Evolutionary conservation across 2,113 vertebrate genomes (phyloP).

Genomic region (Malurus elegans): DNA sequence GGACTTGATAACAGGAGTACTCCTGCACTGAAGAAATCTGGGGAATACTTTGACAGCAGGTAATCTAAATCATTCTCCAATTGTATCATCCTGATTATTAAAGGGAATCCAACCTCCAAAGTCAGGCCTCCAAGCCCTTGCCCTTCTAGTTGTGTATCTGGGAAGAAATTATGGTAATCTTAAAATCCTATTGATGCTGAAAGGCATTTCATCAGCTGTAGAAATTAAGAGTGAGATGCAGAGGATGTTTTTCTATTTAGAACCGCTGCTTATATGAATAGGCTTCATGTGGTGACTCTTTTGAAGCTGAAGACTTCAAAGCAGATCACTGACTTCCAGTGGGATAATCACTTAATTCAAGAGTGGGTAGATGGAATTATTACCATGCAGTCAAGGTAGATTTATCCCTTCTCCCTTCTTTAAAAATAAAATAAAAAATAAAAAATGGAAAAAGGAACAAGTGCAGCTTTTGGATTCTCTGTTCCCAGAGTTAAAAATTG

Average conservation of each 20-base stretch:
- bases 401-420: not conserved
- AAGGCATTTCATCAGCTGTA: conserved; percentile 65
- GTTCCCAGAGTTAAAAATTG: not conserved
- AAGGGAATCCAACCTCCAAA: conserved; percentile 27
- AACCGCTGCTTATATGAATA: conserved; percentile 65
- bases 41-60: conserved; percentile 28
- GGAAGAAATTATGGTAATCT: conserved; percentile 70
- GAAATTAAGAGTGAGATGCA: conserved; percentile 67
- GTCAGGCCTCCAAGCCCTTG: conserved; percentile 34
- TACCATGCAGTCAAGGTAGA: conserved; percentile 56
- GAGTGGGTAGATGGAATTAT: conserved; percentile 67
- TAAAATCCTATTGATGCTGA: conserved; percentile 71
- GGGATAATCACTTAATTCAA: conserved; percentile 70
- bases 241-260: conserved; percentile 60
- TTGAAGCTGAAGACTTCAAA: conserved; percentile 73
- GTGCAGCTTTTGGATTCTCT: conserved; percentile 4
- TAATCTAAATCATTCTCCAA: conserved; percentile 39
- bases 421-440: not conserved
- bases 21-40: not conserved
- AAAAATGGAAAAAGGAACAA: not conserved
- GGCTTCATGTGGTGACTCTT: conserved; percentile 62
- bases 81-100: conserved; percentile 57
- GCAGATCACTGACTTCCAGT: conserved; percentile 65
- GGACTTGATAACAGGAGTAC: not conserved
- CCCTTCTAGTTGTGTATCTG: conserved; percentile 38